Conservation (phyloP, 1,140 invertebrate species). For the Lycorma delicatula region DNA sequence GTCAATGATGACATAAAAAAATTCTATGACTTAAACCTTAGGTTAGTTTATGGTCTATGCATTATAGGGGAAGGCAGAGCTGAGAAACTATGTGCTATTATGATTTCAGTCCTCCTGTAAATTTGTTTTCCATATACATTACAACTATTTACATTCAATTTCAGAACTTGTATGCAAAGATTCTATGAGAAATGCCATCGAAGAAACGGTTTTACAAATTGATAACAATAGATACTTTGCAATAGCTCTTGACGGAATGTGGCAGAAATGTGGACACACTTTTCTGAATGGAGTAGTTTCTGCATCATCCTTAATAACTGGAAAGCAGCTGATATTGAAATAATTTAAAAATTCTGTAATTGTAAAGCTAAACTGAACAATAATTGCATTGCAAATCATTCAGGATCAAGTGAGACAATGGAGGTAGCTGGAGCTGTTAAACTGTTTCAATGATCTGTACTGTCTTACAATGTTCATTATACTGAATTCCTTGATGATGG, state of each 20-base stretch:
- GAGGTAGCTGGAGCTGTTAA: too few relatives aligned
- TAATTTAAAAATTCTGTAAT: slow-evolving; percentile 7
- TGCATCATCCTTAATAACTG: too few relatives aligned
- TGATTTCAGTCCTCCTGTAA: slow-evolving; percentile 10
- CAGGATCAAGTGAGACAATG: too few relatives aligned
- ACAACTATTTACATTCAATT: not conserved
- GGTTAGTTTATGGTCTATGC: slow-evolving; percentile 21
- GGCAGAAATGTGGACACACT: not conserved
- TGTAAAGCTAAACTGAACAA: too few relatives aligned
- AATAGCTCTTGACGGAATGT: not conserved
- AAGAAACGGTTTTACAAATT: not conserved
- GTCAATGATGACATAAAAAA: too few relatives aligned
- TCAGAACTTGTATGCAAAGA: not conserved
- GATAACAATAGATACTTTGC: not conserved
- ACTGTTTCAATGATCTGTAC: too few relatives aligned
- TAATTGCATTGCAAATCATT: too few relatives aligned
- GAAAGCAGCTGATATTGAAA: too few relatives aligned
- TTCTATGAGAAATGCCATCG: not conserved
- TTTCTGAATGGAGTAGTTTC: too few relatives aligned
- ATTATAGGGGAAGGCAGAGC: slow-evolving; percentile 18
- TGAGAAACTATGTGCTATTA: slow-evolving; percentile 13
- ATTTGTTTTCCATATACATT: not conserved
- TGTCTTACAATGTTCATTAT: too few relatives aligned
- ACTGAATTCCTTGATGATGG: too few relatives aligned
- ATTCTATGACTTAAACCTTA: slow-evolving; percentile 22